Evolutionary conservation across 2,888 invertebrate genomes (phyloP).

Genomic region (Aphidoletes aphidimyza): DNA sequence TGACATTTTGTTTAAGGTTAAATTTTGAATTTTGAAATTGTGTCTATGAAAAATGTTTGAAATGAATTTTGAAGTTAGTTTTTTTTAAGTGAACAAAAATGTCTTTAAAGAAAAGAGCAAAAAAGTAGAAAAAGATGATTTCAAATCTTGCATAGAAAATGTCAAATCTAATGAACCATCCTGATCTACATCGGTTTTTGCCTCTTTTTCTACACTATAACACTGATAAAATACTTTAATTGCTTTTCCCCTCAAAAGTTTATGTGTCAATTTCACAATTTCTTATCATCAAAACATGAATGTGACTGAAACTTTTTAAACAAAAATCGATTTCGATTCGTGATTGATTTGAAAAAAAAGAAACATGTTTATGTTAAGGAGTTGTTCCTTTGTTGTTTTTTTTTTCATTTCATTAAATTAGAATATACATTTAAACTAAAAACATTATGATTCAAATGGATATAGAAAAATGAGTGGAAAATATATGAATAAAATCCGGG

Average conservation of each 20-base stretch:
- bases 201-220: constrained; percentile 5
- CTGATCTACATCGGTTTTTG: not conserved
- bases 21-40: constrained; percentile 47
- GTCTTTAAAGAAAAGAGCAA: constrained; percentile 35
- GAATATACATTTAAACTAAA: constrained; percentile 41
- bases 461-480: not conserved
- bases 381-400: not conserved
- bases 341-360: not conserved
- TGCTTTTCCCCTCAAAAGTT: constrained; percentile 54
- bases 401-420: not conserved
- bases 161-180: not conserved
- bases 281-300: constrained; percentile 19
- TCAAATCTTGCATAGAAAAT: not conserved
- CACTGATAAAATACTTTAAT: constrained; percentile 53
- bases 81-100: not conserved
- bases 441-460: not conserved
- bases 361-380: constrained; percentile 20
- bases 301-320: constrained; percentile 28
- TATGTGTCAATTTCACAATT: not conserved
- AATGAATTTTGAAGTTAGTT: not conserved
- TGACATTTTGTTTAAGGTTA: not conserved
- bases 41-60: not conserved
- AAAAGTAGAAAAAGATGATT: not conserved
- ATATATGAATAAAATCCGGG: not conserved
- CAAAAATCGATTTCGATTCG: constrained; percentile 28